Conservation (phyloP, 1,140 invertebrate genomes). For the Dreissena rostriformis region DNA sequence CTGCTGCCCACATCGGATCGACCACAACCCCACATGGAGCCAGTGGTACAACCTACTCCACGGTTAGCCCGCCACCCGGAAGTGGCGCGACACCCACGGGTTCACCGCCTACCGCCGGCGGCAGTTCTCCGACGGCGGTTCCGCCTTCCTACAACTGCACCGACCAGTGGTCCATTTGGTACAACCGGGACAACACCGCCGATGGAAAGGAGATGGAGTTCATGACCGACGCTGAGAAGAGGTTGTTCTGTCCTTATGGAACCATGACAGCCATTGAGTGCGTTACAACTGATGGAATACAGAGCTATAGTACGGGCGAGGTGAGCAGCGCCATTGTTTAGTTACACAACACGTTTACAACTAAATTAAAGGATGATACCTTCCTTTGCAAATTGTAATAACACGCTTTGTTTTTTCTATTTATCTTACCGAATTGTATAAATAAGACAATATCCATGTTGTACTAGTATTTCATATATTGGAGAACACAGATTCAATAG, state of each 20-base stretch:
- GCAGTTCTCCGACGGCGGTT: background rate
- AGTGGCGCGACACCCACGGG: background rate
- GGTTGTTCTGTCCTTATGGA: conserved; percentile 66
- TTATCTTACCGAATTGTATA: too few relatives aligned
- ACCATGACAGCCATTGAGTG: conserved; percentile 64
- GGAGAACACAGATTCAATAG: too few relatives aligned
- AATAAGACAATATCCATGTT: too few relatives aligned
- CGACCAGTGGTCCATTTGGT: conserved; percentile 61
- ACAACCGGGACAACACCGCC: conserved; percentile 64
- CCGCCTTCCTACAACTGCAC: background rate
- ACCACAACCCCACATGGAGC: conserved; percentile 16
- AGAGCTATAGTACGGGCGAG: conserved; percentile 64
- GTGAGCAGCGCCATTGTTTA: conserved; percentile 13
- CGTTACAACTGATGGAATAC: conserved; percentile 54
- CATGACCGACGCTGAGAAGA: conserved; percentile 63
- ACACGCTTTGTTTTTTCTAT: too few relatives aligned
- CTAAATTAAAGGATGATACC: too few relatives aligned
- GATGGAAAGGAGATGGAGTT: conserved; percentile 66
- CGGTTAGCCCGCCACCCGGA: conserved; percentile 4
- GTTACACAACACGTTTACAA: background rate
- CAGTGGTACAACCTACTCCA: background rate
- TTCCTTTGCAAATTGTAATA: too few relatives aligned
- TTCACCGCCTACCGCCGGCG: background rate
- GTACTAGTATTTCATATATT: too few relatives aligned
- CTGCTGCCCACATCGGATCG: background rate